A percentile compares a stretch with the other conserved stretches of the same genome.
Evolutionary conservation across 2,113 vertebrate genomes (phyloP).

Genomic region (Lophura nycthemera): DNA sequence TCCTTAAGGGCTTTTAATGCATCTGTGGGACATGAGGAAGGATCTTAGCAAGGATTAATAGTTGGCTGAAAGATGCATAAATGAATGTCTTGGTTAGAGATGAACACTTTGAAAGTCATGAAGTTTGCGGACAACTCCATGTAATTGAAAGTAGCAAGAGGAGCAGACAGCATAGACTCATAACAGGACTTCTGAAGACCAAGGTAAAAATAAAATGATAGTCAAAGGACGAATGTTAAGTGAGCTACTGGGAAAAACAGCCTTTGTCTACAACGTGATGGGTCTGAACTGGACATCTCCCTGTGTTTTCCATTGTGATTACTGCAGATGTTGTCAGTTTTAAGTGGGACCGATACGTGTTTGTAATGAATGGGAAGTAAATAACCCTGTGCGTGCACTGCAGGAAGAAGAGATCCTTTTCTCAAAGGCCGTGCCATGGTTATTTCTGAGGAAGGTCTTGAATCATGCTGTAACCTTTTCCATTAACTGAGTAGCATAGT

Average conservation of each 20-base stretch:
- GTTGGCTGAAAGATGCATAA: background rate
- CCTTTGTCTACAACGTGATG: background rate
- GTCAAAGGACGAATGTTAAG: background rate
- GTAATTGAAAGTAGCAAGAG: background rate
- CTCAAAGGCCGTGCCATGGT: background rate
- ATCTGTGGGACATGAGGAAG: background rate
- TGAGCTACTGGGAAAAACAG: background rate
- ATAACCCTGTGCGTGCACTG: background rate
- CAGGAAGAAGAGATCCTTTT: background rate
- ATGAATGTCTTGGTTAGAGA: background rate
- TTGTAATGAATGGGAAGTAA: background rate
- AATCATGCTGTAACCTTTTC: background rate
- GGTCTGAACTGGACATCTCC: background rate
- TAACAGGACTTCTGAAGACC: background rate
- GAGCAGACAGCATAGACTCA: fast-evolving
- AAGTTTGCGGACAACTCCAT: background rate
- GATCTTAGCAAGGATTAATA: fast-evolving
- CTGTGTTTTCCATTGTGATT: background rate
- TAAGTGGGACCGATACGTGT: background rate
- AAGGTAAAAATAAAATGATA: background rate
- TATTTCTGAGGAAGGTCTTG: background rate
- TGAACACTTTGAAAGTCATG: background rate
- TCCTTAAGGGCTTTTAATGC: background rate
- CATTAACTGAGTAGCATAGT: background rate
- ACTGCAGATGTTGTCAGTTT: background rate